Base-by-base conservation (phyloP, 1,140 invertebrate genomes). In the Drepana arcuata region DNA sequence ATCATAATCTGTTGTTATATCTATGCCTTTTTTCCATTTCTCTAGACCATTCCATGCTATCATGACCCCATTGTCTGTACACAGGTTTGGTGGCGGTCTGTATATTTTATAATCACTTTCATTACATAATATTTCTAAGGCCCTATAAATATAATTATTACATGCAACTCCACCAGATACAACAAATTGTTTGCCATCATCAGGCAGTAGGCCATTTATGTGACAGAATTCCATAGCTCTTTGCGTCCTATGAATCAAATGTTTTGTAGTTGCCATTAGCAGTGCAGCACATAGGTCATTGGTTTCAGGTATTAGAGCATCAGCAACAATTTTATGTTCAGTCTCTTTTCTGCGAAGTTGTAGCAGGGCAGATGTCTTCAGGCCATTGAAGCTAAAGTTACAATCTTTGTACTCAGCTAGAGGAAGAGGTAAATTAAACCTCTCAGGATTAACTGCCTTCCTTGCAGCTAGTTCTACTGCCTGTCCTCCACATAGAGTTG, bases 31-130 rank as follows among this genome's bases (percentile, higher is more conserved):
- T 32, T 34, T 47, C 70, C 71, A 85, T 66, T 90, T 92, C 83
- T 98, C 96, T 15, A 96, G 84, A 5, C 95, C 96, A 87, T 97
- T 97, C 97, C 97, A 99, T 14, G 97, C 97, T 55, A 99, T 96
- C 98, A 99, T 99, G 7, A 97, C 87, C 16, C 97, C 98, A 88
- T 99, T 99, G 74, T 99, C 98, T 1, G 93, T 97, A 71, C 97
- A 99, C 2, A 98, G 85, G 55, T 90, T 88, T 10, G 91, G 88
- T 4, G 92, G 89, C 7, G 97, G 95, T 51, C 91, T 87, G 24
- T 88, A 88, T 23, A 92, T 87, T 58, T 85, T 81, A 63, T 91
- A 95, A 18, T 84, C 85, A 57, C 88, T 86, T 44, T 91, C 82
- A 9, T 86, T 46, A 65, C 93, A 94, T 21, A 98, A 59, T 38